Conservation (phyloP, 2,797 vertebrate genomes). For the Semotilus atromaculatus region DNA sequence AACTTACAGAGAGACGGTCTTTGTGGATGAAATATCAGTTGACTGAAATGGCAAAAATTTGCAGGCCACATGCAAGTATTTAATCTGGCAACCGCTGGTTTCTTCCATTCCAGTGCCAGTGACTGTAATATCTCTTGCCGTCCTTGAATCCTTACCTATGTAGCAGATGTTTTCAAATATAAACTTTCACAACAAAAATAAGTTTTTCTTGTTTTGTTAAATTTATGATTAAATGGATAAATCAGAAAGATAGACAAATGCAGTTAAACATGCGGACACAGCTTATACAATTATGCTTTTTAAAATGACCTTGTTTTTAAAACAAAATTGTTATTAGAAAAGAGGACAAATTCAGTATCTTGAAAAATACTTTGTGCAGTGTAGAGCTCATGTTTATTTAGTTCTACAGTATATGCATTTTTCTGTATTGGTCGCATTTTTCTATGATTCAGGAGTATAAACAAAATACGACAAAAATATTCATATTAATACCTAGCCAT, state of each 20-base stretch:
- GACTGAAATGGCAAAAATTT: neutral
- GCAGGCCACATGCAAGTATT: constrained; percentile 21
- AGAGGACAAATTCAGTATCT: neutral
- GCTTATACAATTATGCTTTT: neutral
- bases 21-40: constrained; percentile 1
- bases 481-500: neutral
- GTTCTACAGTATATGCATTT: neutral
- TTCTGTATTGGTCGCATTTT: neutral
- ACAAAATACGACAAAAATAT: neutral
- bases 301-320: neutral
- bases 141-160: constrained; percentile 39
- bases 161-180: constrained; percentile 31
- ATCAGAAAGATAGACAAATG: neutral
- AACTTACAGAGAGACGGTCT: neutral
- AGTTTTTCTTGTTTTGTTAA: neutral
- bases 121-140: constrained; percentile 1
- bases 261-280: neutral
- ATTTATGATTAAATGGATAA: neutral
- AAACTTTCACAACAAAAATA: neutral
- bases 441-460: neutral
- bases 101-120: constrained; percentile 23
- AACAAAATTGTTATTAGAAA: neutral
- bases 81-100: constrained; percentile 38
- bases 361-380: neutral
- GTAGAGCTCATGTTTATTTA: neutral